Evolutionary conservation across 2,797 vertebrate genomes (phyloP), one percentile per base, ranked within the genome.

Genomic region (Forpus xanthops): DNA sequence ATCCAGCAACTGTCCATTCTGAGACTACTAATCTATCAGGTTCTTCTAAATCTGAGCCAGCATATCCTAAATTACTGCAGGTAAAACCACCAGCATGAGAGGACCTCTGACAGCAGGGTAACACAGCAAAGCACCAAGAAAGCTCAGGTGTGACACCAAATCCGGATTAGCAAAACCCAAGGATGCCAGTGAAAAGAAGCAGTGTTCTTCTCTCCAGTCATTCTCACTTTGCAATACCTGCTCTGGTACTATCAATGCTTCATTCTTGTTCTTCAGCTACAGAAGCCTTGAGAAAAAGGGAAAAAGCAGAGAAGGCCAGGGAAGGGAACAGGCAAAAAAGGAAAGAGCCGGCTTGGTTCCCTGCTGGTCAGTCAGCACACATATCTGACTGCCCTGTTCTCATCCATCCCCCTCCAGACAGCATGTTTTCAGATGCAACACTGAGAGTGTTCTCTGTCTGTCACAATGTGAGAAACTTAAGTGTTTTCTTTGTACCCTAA

Each of bases 311-410:
- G 25, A 6, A 91, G 4, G 8, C 10, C 2, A 3, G 5, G 55
- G 19, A 25, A 72, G 28, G 61, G 25, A 88, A 64, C 39, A 70
- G 6, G 21, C 33, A 64, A 49, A 67, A 65, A 67, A 70, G 14
- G 19, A 20, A 84, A 58, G 2, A 50, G 25, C 2, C 0, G 0
- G 20, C 11, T 53, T 39, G 21, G 35, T 33, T 67, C 19, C 37
- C 49, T 9, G 3, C 28, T 79, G 45, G 30, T 62, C 30, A 28
- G 4, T 27, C 44, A 64, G 68, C 41, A 91, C n/a, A 49, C 4
- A 6, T 3, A 58, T 33, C 72, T 10, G 55, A 39, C 41, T 33
- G 21, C 15, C 47, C 55, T 31, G 35, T 50, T 70, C 47, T 45
- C 61, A 77, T 65, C 49, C 83, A 56, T 37, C 14, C 41, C n/a